Percentiles rank a stretch among this genome's conserved stretches.
phyloP scores from a whole-genome alignment of 2,888 invertebrate species.

The Chrysotoxum bicinctum region DNA sequence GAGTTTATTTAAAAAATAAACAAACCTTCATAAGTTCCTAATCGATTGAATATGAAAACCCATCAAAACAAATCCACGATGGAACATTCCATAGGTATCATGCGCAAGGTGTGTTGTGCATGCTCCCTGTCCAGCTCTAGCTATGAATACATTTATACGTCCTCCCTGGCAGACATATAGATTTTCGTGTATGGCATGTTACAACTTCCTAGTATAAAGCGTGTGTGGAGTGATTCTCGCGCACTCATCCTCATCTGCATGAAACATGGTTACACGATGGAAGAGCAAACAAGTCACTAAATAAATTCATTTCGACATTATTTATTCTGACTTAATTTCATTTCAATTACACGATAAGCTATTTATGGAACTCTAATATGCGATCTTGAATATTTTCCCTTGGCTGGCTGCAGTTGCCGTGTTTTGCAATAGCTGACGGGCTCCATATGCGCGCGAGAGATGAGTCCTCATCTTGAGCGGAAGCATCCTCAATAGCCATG shows the following conservation, averaged over 20 bases:
- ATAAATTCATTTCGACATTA: slow-evolving; percentile 72
- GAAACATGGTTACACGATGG: slow-evolving; percentile 66
- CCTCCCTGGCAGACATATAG: neutral
- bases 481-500: slow-evolving; percentile 45
- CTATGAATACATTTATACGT: neutral
- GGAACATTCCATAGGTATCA: neutral
- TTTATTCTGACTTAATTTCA: slow-evolving; percentile 74
- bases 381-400: slow-evolving; percentile 61
- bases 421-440: slow-evolving; percentile 29
- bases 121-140: neutral
- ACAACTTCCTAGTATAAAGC: slow-evolving; percentile 41
- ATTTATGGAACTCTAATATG: slow-evolving; percentile 74
- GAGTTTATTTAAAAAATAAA: neutral
- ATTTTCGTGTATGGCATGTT: neutral
- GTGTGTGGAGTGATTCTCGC: slow-evolving; percentile 57
- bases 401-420: slow-evolving; percentile 2
- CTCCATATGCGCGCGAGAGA: neutral
- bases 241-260: slow-evolving; percentile 71
- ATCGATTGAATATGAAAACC: neutral
- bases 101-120: neutral
- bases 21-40: neutral
- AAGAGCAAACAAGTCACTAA: slow-evolving; percentile 72
- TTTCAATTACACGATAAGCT: slow-evolving; percentile 75
- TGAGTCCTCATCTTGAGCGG: slow-evolving; percentile 39
- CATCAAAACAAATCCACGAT: slow-evolving; percentile 29